A percentile compares a stretch with the other conserved stretches of the same genome.
Conservation (phyloP, 1,140 invertebrate species). For the Calliopsis andreniformis region DNA sequence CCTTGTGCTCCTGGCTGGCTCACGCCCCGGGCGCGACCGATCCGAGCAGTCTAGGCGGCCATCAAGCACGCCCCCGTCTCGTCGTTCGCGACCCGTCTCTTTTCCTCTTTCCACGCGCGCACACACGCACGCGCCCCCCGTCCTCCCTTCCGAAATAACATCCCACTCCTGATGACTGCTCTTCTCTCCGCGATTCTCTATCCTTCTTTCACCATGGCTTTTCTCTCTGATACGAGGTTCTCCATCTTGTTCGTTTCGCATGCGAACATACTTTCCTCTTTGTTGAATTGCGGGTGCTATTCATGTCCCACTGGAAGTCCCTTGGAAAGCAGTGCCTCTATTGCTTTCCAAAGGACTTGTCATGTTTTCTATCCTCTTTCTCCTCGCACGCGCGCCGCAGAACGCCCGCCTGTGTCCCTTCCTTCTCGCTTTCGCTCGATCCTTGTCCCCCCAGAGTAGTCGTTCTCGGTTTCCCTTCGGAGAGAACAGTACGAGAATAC, state of each 20-base stretch:
- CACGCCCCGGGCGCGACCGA: constrained; percentile 78
- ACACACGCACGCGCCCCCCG: not conserved
- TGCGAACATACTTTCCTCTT: not conserved
- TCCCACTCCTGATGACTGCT: no score
- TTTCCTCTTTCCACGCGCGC: not conserved
- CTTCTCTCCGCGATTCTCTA: not conserved
- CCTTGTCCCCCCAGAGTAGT: constrained; percentile 16
- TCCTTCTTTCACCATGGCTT: not conserved
- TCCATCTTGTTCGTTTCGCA: no score
- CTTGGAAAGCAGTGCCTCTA: no score
- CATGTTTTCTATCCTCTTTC: no score
- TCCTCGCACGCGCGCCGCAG: no score
- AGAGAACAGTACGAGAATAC: constrained; percentile 8
- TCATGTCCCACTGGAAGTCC: no score
- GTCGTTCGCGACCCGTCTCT: constrained; percentile 41
- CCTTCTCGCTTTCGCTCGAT: constrained; percentile 48
- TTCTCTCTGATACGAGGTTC: no score
- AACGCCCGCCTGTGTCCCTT: constrained; percentile 23
- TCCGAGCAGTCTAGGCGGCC: constrained; percentile 75
- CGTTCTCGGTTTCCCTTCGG: constrained; percentile 52
- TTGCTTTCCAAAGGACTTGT: no score
- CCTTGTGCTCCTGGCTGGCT: constrained; percentile 60
- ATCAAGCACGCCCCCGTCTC: constrained; percentile 68
- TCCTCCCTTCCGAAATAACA: no score
- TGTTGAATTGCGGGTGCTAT: no score